phyloP scores from a whole-genome alignment of 1,140 invertebrate species.

The Cardiocondyla obscurior region DNA sequence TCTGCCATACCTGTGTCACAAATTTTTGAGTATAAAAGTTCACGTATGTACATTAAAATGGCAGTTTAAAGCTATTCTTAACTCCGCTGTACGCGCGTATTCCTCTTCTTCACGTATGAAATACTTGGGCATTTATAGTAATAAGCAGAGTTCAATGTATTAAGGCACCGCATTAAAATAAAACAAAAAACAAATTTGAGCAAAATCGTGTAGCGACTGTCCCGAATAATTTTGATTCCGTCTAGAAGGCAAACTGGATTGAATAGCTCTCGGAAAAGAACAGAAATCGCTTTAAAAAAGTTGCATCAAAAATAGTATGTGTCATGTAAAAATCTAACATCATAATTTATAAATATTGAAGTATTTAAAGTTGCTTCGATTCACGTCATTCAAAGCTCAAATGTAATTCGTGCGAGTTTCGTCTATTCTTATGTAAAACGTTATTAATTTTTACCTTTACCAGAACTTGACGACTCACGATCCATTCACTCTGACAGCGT shows the following conservation, averaged over 20 bases:
- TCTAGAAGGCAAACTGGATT: background rate
- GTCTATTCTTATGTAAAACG: background rate
- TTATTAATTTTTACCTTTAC: conserved; percentile 5
- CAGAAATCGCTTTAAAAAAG: background rate
- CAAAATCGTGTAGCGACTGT: conserved; percentile 12
- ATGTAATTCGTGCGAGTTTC: background rate
- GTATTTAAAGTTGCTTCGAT: conserved; percentile 3
- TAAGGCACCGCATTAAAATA: conserved; percentile 10
- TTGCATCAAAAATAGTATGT: background rate
- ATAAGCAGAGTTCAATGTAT: conserved; percentile 6
- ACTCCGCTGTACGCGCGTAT: conserved; percentile 10
- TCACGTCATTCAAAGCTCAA: background rate
- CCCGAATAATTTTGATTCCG: background rate
- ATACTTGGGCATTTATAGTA: conserved; percentile 11
- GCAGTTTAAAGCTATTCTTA: conserved; percentile 68
- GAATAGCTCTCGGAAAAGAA: background rate
- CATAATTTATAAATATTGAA: conserved; percentile 3
- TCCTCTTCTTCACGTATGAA: background rate
- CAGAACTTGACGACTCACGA: conserved; percentile 57
- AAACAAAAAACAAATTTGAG: conserved; percentile 14
- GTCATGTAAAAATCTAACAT: background rate
- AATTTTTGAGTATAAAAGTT: conserved; percentile 46
- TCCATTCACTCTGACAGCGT: conserved; percentile 78
- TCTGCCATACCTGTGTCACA: conserved; percentile 53
- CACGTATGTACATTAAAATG: conserved; percentile 65